Percentiles rank a stretch among this genome's conserved stretches.
phyloP scores from a whole-genome alignment of 2,797 vertebrate species.

The Rhinichthys osculus region DNA sequence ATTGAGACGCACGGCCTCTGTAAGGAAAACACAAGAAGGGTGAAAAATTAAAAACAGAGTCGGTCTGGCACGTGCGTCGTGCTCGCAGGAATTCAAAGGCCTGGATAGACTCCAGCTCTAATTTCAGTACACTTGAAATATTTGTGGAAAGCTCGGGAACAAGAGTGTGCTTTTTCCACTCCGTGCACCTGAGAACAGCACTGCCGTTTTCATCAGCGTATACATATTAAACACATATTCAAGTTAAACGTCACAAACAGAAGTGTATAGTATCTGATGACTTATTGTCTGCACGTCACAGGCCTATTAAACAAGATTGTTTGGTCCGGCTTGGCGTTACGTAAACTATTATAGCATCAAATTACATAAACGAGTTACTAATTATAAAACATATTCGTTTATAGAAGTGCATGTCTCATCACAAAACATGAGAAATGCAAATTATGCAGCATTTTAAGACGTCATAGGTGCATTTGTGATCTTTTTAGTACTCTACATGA shows the following conservation, averaged over 20 bases:
- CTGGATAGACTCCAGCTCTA: slow-evolving; percentile 72
- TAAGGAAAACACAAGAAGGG: slow-evolving; percentile 47
- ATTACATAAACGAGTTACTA: slow-evolving; percentile 26
- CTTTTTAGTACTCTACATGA: no score
- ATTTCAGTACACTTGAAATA: slow-evolving; percentile 74
- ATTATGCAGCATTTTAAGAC: no score
- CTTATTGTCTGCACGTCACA: neutral
- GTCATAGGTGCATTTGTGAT: neutral
- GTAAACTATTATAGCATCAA: slow-evolving; percentile 31
- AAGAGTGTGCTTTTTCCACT: slow-evolving; percentile 47
- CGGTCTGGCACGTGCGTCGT: slow-evolving; percentile 73
- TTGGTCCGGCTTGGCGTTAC: slow-evolving; percentile 14
- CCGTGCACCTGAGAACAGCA: slow-evolving; percentile 48
- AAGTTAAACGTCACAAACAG: slow-evolving; percentile 17
- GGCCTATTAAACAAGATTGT: slow-evolving; percentile 1
- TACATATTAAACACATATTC: neutral
- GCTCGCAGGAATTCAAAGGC: slow-evolving; percentile 71
- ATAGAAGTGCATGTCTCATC: neutral
- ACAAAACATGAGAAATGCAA: neutral
- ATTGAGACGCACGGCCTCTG: slow-evolving; percentile 82
- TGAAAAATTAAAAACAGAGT: slow-evolving; percentile 72
- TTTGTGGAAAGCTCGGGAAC: slow-evolving; percentile 66
- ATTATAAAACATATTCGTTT: slow-evolving; percentile 34
- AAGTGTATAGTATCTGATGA: neutral
- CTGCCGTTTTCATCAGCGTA: neutral